Conservation (phyloP, 2,113 vertebrate species). For the Mus spicilegus region DNA sequence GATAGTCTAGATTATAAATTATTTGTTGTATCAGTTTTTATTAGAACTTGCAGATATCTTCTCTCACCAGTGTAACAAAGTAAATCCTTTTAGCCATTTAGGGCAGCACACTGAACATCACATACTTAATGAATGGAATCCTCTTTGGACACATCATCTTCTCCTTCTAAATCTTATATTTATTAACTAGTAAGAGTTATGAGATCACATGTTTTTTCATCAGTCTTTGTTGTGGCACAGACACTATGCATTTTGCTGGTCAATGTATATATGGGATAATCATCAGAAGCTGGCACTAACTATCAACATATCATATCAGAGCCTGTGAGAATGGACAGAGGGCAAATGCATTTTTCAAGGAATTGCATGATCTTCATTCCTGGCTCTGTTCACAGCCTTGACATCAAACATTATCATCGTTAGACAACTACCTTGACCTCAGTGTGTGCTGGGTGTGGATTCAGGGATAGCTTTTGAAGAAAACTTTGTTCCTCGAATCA, state of each 20-base stretch:
- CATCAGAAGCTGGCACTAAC: constrained; percentile 17
- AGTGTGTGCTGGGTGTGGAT: not conserved
- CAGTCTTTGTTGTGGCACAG: not conserved
- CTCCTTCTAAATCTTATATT: constrained; percentile 5
- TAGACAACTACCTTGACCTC: constrained; percentile 1
- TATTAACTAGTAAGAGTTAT: not conserved
- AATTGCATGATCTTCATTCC: not conserved
- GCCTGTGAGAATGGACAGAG: not conserved
- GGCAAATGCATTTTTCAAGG: not conserved
- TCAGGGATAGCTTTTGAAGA: constrained; percentile 27
- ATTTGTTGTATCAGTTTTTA: constrained; percentile 40
- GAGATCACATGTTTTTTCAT: not conserved
- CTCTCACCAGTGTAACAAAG: constrained; percentile 34
- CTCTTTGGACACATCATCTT: not conserved
- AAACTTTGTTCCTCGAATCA: constrained; percentile 43
- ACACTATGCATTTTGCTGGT: not conserved
- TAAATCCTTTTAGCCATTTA: constrained; percentile 28
- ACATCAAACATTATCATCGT: not conserved
- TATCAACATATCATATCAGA: not conserved
- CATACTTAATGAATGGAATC: not conserved
- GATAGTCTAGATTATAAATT: constrained; percentile 53
- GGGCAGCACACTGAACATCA: not conserved
- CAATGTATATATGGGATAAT: constrained; percentile 2
- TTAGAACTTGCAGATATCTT: not conserved
- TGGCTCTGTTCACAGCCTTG: not conserved